phyloP scores from a whole-genome alignment of 1,140 invertebrate species.

The Diuraphis noxia region DNA sequence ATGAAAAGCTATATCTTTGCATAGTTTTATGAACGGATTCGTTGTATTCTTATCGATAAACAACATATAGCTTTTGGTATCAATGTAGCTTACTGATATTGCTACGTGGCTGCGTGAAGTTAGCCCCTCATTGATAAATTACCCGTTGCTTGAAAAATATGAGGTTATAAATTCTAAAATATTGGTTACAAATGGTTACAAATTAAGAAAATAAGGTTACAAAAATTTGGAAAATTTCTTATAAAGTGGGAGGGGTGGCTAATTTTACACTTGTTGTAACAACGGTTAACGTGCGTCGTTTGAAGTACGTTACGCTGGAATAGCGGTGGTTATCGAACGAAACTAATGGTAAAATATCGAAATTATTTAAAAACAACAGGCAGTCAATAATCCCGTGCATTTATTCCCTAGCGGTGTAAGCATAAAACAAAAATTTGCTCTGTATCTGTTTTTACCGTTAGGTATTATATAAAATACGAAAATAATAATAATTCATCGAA shows the following conservation, averaged over 20 bases:
- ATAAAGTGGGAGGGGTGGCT: no score
- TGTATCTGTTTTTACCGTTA: neutral
- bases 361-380: slow-evolving; percentile 2
- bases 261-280: no score
- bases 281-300: neutral
- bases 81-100: neutral
- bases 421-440: neutral
- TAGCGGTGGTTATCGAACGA: neutral
- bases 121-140: no score
- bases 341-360: neutral
- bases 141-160: no score
- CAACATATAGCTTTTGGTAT: neutral
- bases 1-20: neutral
- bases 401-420: neutral
- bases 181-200: no score
- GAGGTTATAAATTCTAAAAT: no score
- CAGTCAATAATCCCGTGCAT: neutral
- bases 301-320: neutral
- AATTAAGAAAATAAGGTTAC: no score
- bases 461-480: neutral
- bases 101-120: no score
- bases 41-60: neutral
- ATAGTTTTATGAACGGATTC: neutral
- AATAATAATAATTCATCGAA: neutral
- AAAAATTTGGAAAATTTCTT: no score